Conservation (phyloP, 30 jellyfish, hydroid and myxozoan species). For the Aurelia sp. region DNA sequence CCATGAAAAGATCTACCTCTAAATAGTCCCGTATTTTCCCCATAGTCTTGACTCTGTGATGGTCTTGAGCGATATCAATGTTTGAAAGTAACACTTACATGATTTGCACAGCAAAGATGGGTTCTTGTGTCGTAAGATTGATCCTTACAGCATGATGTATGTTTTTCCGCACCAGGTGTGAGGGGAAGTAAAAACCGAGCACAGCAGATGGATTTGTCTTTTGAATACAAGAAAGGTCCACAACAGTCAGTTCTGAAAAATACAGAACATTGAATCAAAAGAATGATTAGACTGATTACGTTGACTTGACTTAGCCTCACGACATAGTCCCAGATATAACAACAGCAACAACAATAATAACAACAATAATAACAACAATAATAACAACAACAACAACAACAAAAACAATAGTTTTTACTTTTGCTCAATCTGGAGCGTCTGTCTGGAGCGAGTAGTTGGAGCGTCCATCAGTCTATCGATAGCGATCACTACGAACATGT, state of each 20-base stretch:
- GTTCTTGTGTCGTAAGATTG: constrained; percentile 59
- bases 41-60: neutral
- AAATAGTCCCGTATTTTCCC: neutral
- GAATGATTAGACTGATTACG: too few relatives aligned
- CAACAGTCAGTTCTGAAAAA: constrained; percentile 54
- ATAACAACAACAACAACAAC: too few relatives aligned
- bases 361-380: too few relatives aligned
- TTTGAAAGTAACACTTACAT: constrained; percentile 22
- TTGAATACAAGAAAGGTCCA: constrained; percentile 48
- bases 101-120: constrained; percentile 54
- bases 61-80: neutral
- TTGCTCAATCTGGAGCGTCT: too few relatives aligned
- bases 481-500: too few relatives aligned
- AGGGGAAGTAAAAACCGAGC: constrained; percentile 57
- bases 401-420: too few relatives aligned
- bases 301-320: too few relatives aligned
- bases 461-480: too few relatives aligned
- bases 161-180: constrained; percentile 31
- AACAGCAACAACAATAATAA: too few relatives aligned
- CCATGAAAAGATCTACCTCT: neutral
- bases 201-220: constrained; percentile 57
- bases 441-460: too few relatives aligned
- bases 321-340: too few relatives aligned
- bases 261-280: neutral
- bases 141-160: constrained; percentile 62